Evolutionary conservation across 1,140 invertebrate genomes (phyloP), one percentile per base, ranked within the genome.

Genomic region (Pseudomyrmex cubaensis): DNA sequence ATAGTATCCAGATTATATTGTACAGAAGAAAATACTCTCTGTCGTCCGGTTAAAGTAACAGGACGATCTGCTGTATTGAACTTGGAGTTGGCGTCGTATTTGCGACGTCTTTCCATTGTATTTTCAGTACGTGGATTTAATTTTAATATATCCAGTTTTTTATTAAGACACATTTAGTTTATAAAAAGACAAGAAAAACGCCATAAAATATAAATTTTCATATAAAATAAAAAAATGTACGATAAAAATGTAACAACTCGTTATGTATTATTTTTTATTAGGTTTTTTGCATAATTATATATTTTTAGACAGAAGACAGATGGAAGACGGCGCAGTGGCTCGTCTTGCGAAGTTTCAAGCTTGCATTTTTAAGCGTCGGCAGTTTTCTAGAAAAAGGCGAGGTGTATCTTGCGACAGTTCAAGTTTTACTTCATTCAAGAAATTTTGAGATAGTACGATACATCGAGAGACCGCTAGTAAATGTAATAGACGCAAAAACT

Each of bases 381-480:
- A 48, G 20, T 48, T 91, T 92, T 72, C 9, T 63, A 2, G 82
- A 91, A 15, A 87, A 89, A 25, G 87, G 82, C 0, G 35, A 64
- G 10, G 52, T 90, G 12, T 92, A 89, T 75, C 22, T 91, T 1
- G 63, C 73, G 1, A 62, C 85, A 0, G 66, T 86, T 1, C 10
- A 64, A 22, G 77, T 89, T 57, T 91, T 86, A n/a, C 69, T 64
- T 2, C 17, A 72, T 2, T 20, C 73, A 0, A 62, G 61, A 2
- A 54, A 85, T 8, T 54, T 75, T 0, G 1, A 25, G 0, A 50
- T 90, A 61, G 46, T 85, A n/a, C 46, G 4, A 12, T 8, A 48
- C 1, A 22, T 92, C 12, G 90, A 92, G 12, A 82, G 75, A 44
- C 35, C 74, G 7, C 88, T 91, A 48, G 10, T 88, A 2, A 8